These are phyloP conservation scores for Phanerotoma sp. DNA, from an alignment of 2,888 invertebrate species.

Conservation along the genomic window DNA sequence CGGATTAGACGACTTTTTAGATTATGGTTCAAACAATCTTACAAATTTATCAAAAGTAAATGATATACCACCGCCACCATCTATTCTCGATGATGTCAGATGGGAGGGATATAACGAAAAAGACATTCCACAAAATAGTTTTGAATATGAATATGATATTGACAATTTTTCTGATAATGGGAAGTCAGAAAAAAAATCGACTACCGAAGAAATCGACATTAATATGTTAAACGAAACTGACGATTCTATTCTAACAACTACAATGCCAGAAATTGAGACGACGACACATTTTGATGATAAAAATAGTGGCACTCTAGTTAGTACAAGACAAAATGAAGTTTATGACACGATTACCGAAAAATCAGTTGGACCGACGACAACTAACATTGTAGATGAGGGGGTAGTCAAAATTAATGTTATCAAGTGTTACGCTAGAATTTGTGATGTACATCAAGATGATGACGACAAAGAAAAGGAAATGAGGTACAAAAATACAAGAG, in stretches of 20 bases:
- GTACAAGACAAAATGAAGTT: no score
- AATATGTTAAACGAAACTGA: slow-evolving; percentile 7
- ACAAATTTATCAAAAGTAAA: neutral
- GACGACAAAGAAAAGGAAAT: slow-evolving; percentile 8
- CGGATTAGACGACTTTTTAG: slow-evolving; percentile 12
- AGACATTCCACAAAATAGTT: slow-evolving; percentile 21
- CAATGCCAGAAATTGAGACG: no score
- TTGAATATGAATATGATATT: slow-evolving; percentile 19
- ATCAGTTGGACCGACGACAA: neutral
- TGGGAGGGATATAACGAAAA: slow-evolving; percentile 25
- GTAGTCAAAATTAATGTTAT: neutral
- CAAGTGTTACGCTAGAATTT: slow-evolving; percentile 7
- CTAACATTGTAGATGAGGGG: neutral
- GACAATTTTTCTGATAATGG: slow-evolving; percentile 14
- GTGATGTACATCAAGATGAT: slow-evolving; percentile 9
- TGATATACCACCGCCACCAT: neutral
- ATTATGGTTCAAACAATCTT: slow-evolving; percentile 7
- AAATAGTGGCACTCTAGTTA: no score
- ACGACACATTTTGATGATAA: no score
- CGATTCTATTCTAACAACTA: neutral
- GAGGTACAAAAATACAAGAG: slow-evolving; percentile 13
- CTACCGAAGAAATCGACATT: slow-evolving; percentile 13
- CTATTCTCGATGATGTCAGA: slow-evolving; percentile 8
- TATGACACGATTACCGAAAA: no score
- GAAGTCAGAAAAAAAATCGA: slow-evolving; percentile 4